Base-by-base conservation (phyloP, 1,140 invertebrate genomes). In the Coptotermes formosanus region DNA sequence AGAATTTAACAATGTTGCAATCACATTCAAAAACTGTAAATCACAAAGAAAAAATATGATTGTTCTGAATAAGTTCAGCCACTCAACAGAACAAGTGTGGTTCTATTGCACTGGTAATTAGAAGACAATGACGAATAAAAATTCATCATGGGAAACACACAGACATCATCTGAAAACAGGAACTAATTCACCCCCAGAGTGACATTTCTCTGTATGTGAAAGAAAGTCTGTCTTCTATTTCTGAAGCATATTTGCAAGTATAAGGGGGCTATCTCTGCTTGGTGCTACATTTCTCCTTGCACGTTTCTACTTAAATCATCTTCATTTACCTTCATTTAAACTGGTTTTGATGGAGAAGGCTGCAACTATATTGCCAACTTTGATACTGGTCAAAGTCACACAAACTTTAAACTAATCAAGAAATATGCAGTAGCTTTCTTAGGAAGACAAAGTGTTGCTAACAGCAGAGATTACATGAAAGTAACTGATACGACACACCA, bases 391-490 rank as follows among this genome's bases (percentile, higher is more conserved):
- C n/a, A 11, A 55, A 14, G 8, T 19, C 25, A n/a, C 64, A 30
- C 14, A 16, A 25, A 75, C n/a, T 75, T 55, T 75, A 9, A 75
- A 30, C 64, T 75, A n/a, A 75, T 75, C 0, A 75, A 75, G 64
- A 75, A 75, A 30, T 75, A 75, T 75, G 25, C 25, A 75, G n/a
- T 6, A 75, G 1, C n/a, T 75, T 30, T 75, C 25, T 30, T 30
- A n/a, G 64, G 64, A 75, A 75, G 64, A 75, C 64, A 75, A 75
- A 30, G n/a, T 75, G 64, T 75, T 25, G 64, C 64, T 30, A 75
- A 30, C 64, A 75, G 64, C 7, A n/a, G 9, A 75, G 14, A 75
- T 75, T 8, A n/a, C 64, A 75, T 75, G 7, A 64, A 64, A 55
- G 19, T 21, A 55, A 19, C 3, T 16, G 1, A 55, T 21, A 19